Base-by-base conservation (phyloP, 2,797 vertebrate genomes). In the Onychomys leucogaster region DNA sequence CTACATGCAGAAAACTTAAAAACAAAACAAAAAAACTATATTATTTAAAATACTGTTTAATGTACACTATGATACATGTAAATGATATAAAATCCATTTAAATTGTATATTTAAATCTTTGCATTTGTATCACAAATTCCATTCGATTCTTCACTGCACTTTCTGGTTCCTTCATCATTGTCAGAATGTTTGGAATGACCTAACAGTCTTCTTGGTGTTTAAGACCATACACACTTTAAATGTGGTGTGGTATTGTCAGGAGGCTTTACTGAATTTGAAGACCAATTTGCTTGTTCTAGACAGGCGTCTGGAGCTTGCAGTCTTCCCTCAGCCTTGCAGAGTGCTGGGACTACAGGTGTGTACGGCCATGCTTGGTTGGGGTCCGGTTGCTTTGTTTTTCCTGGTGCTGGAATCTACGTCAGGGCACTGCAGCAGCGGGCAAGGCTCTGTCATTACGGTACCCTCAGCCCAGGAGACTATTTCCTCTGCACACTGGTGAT, bases 1-100 rank as follows among this genome's bases (percentile, higher is more conserved):
- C n/a, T 61, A 61, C 57, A 6, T 65, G 59, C 59, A 46, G 61
- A 65, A 46, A 46, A 41, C 57, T 61, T 59, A 41, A 41, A 41
- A 73, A 41, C 13, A 52, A 14, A 52, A 49, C 46, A 23, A 43
- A 75, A 55, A 32, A 78, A 57, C 37, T 55, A 61, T 46, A 76
- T 82, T 41, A 89, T 67, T 94, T 95, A 69, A 32, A 69, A 32
- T 37, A 57, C 69, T 55, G 90, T 75, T 92, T 95, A 87, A 84
- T 83, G 43, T 71, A 65, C 0, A 78, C 11, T 65, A 77, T 81
- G 63, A 84, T 34, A 65, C 49, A 77, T 84, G 19, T 71, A 83
- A 93, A 63, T 75, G 52, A 23, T 34, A 67, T 7, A 65, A 89
- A 88, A 17, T 83, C 41, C 63, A 63, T 55, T 59, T 90, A 76